Conservation (phyloP, 2,797 vertebrate species). For the Platyrinchus mystaceus region DNA sequence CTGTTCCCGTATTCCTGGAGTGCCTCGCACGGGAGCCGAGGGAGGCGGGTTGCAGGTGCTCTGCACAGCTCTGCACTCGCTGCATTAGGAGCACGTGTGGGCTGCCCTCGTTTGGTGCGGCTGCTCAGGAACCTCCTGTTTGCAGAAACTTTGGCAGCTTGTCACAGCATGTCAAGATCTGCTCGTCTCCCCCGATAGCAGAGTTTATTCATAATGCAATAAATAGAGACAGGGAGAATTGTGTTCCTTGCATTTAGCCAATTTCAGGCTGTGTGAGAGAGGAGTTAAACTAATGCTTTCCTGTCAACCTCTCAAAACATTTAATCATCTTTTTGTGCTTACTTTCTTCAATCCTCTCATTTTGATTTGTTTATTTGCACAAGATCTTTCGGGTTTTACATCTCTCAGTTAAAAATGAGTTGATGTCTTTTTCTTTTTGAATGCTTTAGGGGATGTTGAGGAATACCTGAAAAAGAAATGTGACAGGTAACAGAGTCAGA, state of each 20-base stretch:
- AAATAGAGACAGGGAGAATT: background rate
- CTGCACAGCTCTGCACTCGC: fast-evolving
- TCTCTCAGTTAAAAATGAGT: background rate
- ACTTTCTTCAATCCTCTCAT: background rate
- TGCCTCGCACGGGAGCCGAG: fast-evolving
- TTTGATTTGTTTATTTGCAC: background rate
- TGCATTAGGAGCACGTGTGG: background rate
- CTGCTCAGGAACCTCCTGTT: constrained; percentile 17
- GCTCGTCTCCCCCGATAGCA: background rate
- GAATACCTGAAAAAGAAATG: background rate
- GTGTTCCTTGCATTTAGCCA: background rate
- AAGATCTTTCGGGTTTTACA: background rate
- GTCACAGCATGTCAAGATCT: background rate
- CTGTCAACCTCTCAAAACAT: background rate
- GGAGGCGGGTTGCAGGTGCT: background rate
- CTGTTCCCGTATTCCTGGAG: background rate
- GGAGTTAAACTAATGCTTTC: background rate
- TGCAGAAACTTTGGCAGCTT: constrained; percentile 27
- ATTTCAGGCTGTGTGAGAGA: background rate
- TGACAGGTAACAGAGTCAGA: background rate
- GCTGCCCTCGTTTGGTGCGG: background rate
- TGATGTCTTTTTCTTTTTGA: fast-evolving
- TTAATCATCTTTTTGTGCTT: background rate
- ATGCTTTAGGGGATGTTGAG: background rate
- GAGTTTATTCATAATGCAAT: constrained; percentile 23